Evolutionary conservation across 2,113 vertebrate species (phyloP).

Genomic region (Nerophis ophidion): DNA sequence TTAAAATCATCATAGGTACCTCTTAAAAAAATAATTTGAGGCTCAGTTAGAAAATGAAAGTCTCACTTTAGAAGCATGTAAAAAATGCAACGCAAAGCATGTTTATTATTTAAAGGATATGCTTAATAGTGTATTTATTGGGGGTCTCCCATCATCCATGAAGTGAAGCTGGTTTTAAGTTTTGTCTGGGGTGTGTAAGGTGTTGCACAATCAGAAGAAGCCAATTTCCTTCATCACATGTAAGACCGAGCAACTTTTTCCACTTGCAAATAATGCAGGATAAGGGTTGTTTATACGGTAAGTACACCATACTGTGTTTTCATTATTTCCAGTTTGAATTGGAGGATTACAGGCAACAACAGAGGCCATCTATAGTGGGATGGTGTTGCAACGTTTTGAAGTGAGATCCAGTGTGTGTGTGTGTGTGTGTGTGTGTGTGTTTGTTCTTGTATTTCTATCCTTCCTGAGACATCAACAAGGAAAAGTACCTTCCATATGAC

Average conservation of each 20-base stretch:
- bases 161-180: conserved; percentile 23
- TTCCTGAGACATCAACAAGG: no score
- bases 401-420: conserved; percentile 32
- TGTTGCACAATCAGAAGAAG: conserved; percentile 63
- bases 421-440: conserved; percentile 31
- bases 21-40: no score
- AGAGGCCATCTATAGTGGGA: conserved; percentile 6
- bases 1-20: no score
- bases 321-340: not conserved
- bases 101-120: no score
- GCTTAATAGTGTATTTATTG: not conserved
- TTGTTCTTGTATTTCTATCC: not conserved
- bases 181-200: conserved; percentile 34
- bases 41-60: no score
- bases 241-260: conserved; percentile 45
- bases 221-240: conserved; percentile 45
- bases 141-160: conserved; percentile 11
- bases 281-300: conserved; percentile 7
- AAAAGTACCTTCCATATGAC: no score
- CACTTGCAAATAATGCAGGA: conserved; percentile 9
- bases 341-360: not conserved
- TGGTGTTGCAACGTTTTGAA: conserved; percentile 1
- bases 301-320: not conserved
- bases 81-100: no score
- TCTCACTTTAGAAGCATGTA: no score